A percentile compares a stretch with the other conserved stretches of the same genome.
Conservation (phyloP, 2,888 invertebrate genomes). For the Gordius sp. region DNA sequence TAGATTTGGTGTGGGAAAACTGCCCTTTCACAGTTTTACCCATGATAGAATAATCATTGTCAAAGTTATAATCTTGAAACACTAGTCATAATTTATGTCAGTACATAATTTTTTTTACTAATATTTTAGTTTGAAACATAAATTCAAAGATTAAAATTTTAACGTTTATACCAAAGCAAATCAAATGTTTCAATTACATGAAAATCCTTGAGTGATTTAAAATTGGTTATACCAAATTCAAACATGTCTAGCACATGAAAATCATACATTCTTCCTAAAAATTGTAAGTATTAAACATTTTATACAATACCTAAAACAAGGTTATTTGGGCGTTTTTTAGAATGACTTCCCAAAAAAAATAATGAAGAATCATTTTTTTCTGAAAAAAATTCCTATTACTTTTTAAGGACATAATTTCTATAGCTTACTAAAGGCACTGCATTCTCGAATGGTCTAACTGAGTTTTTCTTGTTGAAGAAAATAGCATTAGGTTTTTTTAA, state of each 20-base stretch:
- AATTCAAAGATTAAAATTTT: neutral
- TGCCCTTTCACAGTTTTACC: too few species aligned
- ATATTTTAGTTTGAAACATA: too few species aligned
- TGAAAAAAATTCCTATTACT: constrained; percentile 14
- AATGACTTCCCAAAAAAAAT: constrained; percentile 6
- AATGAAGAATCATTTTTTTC: constrained; percentile 1
- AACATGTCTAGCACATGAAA: constrained; percentile 73
- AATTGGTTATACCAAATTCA: constrained; percentile 64
- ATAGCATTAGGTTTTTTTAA: neutral
- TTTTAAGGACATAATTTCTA: neutral
- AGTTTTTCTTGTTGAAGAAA: constrained; percentile 3
- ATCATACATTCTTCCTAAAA: constrained; percentile 50
- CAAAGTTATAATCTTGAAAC: too few species aligned
- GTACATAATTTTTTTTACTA: too few species aligned
- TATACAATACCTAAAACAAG: neutral
- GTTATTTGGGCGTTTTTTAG: constrained; percentile 12
- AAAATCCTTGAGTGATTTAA: constrained; percentile 49
- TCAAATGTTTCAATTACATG: constrained; percentile 23
- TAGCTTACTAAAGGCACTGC: neutral
- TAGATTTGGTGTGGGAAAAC: too few species aligned
- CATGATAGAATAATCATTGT: too few species aligned
- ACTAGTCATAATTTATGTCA: too few species aligned
- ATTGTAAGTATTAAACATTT: constrained; percentile 9
- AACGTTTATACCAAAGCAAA: neutral
- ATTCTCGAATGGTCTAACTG: constrained; percentile 11